Percentiles rank a stretch among this genome's conserved stretches.
Conservation (phyloP, 1,140 invertebrate genomes). For the Oncopodura yosiiana region DNA sequence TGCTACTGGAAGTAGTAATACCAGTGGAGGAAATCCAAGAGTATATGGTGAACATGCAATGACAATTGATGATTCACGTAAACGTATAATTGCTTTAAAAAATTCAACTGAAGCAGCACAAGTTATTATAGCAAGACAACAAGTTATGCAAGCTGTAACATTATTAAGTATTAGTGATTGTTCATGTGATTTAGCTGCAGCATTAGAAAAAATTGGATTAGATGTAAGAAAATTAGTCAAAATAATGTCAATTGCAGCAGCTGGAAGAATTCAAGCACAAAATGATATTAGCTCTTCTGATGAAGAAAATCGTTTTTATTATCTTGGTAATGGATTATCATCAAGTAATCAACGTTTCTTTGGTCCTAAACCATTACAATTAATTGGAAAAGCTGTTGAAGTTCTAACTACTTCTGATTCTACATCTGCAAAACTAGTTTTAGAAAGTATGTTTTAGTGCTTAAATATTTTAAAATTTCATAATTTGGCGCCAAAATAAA, state of each 20-base stretch:
- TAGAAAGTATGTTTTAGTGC: too few relatives aligned
- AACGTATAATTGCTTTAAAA: slow-evolving; percentile 46
- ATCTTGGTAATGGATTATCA: slow-evolving; percentile 5
- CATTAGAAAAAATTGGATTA: slow-evolving; percentile 50
- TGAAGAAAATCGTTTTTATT: slow-evolving; percentile 20
- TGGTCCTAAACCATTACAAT: slow-evolving; percentile 14
- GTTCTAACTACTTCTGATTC: slow-evolving; percentile 40
- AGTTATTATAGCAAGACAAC: slow-evolving; percentile 47
- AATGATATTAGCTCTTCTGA: slow-evolving; percentile 9
- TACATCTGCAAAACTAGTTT: slow-evolving; percentile 47
- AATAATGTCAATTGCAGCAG: slow-evolving; percentile 54
- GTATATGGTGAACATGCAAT: slow-evolving; percentile 47
- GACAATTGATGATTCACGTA: slow-evolving; percentile 40
- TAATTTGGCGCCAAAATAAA: too few relatives aligned
- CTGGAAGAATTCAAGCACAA: slow-evolving; percentile 43
- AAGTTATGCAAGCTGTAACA: slow-evolving; percentile 48
- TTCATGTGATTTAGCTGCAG: slow-evolving; percentile 45
- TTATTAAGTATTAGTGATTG: slow-evolving; percentile 47
- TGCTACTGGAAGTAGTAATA: background rate
- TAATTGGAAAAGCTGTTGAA: slow-evolving; percentile 30
- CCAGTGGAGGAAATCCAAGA: background rate
- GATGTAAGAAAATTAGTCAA: slow-evolving; percentile 51
- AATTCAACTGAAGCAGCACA: slow-evolving; percentile 46
- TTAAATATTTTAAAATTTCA: too few relatives aligned
- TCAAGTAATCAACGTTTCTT: background rate